phyloP scores from a whole-genome alignment of 2,797 vertebrate genomes.

The Microctenopoma steveboyesi region DNA sequence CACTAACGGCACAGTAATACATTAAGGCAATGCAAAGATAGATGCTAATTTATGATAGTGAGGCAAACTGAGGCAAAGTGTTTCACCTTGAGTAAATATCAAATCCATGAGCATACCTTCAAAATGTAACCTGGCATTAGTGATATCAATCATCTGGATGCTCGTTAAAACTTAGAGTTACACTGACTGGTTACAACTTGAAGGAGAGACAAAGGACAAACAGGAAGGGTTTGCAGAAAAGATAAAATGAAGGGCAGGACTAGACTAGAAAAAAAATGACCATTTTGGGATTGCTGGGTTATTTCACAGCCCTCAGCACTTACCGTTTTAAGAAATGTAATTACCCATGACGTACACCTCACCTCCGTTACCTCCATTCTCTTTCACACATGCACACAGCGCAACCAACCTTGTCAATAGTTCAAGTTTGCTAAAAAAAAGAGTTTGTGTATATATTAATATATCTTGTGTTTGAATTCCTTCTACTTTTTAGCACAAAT shows the following conservation, averaged over 20 bases:
- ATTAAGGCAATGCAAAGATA: background rate
- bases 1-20: background rate
- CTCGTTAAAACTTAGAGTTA: constrained; percentile 1
- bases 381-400: constrained; percentile 18
- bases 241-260: constrained; percentile 57
- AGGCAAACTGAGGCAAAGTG: background rate
- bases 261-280: constrained; percentile 19
- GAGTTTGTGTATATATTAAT: no score
- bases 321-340: constrained; percentile 51
- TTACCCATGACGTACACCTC: constrained; percentile 23
- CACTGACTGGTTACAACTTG: constrained; percentile 1
- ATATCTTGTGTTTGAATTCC: no score
- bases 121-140: constrained; percentile 7
- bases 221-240: constrained; percentile 13
- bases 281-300: constrained; percentile 47
- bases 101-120: background rate
- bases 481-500: background rate
- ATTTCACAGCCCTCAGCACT: constrained; percentile 48
- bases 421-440: background rate
- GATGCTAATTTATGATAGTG: background rate
- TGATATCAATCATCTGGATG: background rate
- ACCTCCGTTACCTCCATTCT: background rate
- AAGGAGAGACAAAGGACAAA: constrained; percentile 13
- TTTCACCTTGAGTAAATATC: background rate
- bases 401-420: constrained; percentile 5